Evolutionary conservation across 2,113 vertebrate species (phyloP), one percentile per base, ranked within the genome.

Genomic region (Smithornis capensis): DNA sequence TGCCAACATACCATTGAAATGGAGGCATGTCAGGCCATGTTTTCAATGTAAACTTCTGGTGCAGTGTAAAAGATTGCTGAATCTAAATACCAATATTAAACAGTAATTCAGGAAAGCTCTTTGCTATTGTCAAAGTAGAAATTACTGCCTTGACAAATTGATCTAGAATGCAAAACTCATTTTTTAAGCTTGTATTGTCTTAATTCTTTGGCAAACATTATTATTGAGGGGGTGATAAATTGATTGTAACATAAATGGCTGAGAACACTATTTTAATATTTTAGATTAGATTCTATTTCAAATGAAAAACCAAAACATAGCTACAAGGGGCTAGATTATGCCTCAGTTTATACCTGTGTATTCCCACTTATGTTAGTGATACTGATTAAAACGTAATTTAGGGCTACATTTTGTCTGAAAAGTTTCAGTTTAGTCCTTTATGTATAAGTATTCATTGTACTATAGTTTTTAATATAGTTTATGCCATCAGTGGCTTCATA

Each of bases 1-100:
- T 83, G 90, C 92, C 92, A 93, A 55, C 55, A 57, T 88, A 65
- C 62, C 63, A 68, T 10, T 88, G 88, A 86, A 90, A 85, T 45
- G n/a, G 63, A 95, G 70, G 75, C 90, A 83, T 69, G 86, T 88
- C 80, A 67, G 74, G 76, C 80, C 52, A 38, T 52, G 68, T 89
- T 92, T 95, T 88, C 83, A 83, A 28, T 93, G 92, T 90, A 86
- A 87, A 83, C 76, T 92, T 89, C 55, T 64, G 89, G 35, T 44
- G 35, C 4, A 2, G 24, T 74, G 28, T 87, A 44, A 75, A 87
- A 79, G 64, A 79, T 75, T 74, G 64, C 35, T 60, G 35, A 44
- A 19, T 78, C 73, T 75, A 75, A 90, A 81, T 78, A 56, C 38
- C 82, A 81, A 13, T 64, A 64, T 81, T 60, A 78, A 76, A 67